Conservation (phyloP, 2,113 vertebrate species). For the Panurus biarmicus region DNA sequence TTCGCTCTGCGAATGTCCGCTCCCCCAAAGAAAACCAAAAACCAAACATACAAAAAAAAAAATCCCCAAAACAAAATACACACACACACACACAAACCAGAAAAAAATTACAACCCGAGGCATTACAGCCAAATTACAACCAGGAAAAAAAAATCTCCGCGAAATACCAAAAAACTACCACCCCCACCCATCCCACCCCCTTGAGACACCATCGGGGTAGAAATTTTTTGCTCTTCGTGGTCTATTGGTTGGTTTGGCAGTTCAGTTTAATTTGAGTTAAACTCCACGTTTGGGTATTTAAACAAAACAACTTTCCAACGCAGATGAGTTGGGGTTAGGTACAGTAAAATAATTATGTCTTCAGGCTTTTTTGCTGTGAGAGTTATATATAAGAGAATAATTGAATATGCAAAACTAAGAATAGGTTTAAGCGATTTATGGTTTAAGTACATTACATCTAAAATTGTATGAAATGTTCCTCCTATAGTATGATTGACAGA, state of each 20-base stretch:
- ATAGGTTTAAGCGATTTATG: constrained; percentile 32
- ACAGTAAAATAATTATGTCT: neutral
- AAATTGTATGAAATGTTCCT: constrained; percentile 52
- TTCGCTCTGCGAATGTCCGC: neutral
- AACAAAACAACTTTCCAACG: neutral
- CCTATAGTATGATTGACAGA: constrained; percentile 58
- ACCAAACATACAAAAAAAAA: neutral
- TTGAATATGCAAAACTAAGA: constrained; percentile 49
- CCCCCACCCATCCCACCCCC: neutral
- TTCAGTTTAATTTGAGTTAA: neutral
- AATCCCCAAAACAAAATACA: too few species aligned
- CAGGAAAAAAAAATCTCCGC: neutral
- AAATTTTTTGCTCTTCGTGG: neutral
- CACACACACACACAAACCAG: too few species aligned
- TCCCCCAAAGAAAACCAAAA: fast-evolving
- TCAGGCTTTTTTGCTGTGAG: neutral
- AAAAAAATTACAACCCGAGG: neutral
- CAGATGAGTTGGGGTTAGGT: neutral
- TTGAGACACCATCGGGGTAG: neutral
- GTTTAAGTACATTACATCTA: constrained; percentile 40
- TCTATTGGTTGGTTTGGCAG: neutral
- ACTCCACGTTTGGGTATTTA: neutral
- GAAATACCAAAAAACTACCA: neutral
- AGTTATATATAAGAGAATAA: constrained; percentile 19
- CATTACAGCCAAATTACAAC: too few species aligned